phyloP scores from a whole-genome alignment of 2,113 vertebrate species.

The Phaethornis superciliosus region DNA sequence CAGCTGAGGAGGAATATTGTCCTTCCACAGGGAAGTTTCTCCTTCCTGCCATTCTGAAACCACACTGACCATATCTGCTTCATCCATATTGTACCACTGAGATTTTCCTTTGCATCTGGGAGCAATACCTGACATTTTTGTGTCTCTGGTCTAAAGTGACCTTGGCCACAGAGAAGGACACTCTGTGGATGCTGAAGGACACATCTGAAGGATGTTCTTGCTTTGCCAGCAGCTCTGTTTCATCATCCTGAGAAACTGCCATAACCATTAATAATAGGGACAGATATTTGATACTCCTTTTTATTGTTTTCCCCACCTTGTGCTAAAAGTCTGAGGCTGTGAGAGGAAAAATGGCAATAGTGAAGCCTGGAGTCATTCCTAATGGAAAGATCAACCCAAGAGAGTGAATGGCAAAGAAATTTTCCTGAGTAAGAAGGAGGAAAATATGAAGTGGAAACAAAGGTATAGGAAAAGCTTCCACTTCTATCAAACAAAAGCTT shows the following conservation, averaged over 20 bases:
- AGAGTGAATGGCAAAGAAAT: background rate
- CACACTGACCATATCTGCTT: background rate
- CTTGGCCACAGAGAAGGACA: background rate
- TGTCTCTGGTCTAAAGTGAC: background rate
- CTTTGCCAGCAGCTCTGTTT: background rate
- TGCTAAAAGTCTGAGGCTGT: background rate
- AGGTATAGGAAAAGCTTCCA: background rate
- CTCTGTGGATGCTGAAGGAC: no score
- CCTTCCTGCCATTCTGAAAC: background rate
- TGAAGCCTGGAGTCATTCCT: background rate
- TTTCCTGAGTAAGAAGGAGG: background rate
- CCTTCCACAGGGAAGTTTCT: background rate
- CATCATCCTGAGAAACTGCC: background rate
- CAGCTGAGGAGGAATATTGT: background rate
- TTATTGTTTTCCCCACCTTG: background rate
- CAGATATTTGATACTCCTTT: background rate
- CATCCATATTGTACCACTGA: background rate
- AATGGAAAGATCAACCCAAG: background rate
- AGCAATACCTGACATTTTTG: background rate
- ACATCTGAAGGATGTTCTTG: background rate
- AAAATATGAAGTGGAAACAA: background rate
- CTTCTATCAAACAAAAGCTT: background rate
- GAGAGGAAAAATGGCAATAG: background rate
- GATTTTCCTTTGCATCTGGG: background rate
- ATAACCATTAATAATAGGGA: background rate